phyloP scores from a whole-genome alignment of 2,113 vertebrate genomes.

The Propithecus coquereli region DNA sequence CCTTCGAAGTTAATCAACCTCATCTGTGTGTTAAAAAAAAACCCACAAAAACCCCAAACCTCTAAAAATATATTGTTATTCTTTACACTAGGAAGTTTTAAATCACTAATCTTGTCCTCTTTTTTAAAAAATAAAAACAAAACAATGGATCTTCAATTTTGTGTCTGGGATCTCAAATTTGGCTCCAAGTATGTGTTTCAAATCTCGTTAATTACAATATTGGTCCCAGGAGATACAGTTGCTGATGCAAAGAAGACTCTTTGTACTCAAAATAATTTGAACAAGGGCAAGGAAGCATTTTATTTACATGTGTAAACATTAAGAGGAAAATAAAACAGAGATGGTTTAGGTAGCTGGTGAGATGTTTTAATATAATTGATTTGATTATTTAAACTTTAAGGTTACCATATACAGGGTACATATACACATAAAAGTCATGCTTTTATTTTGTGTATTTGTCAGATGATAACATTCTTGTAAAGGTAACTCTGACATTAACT shows the following conservation, averaged over 20 bases:
- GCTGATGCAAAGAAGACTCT: slow-evolving; percentile 76
- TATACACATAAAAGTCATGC: neutral
- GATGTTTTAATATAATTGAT: slow-evolving; percentile 30
- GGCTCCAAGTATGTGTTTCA: slow-evolving; percentile 72
- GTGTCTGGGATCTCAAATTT: slow-evolving; percentile 70
- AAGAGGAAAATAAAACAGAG: neutral
- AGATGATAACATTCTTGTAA: slow-evolving; percentile 18
- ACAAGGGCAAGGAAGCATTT: slow-evolving; percentile 67
- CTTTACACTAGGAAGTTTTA: slow-evolving; percentile 72
- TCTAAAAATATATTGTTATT: slow-evolving; percentile 74
- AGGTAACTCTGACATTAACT: slow-evolving; percentile 46
- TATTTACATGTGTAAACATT: slow-evolving; percentile 17
- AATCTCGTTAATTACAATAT: slow-evolving; percentile 81
- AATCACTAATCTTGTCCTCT: slow-evolving; percentile 36
- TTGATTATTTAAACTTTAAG: slow-evolving; percentile 45
- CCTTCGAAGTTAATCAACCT: slow-evolving; percentile 77
- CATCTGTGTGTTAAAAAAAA: slow-evolving; percentile 66
- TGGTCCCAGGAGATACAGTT: slow-evolving; percentile 72
- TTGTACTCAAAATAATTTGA: slow-evolving; percentile 74
- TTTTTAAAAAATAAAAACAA: slow-evolving; percentile 58
- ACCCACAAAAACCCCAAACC: neutral
- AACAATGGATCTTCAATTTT: slow-evolving; percentile 73
- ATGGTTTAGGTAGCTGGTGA: neutral
- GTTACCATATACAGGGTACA: neutral
- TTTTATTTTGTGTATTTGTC: slow-evolving; percentile 11